A percentile compares a stretch with the other conserved stretches of the same genome.
Evolutionary conservation across 2,797 vertebrate species (phyloP).

Genomic region (Acipenser transmontanus): DNA sequence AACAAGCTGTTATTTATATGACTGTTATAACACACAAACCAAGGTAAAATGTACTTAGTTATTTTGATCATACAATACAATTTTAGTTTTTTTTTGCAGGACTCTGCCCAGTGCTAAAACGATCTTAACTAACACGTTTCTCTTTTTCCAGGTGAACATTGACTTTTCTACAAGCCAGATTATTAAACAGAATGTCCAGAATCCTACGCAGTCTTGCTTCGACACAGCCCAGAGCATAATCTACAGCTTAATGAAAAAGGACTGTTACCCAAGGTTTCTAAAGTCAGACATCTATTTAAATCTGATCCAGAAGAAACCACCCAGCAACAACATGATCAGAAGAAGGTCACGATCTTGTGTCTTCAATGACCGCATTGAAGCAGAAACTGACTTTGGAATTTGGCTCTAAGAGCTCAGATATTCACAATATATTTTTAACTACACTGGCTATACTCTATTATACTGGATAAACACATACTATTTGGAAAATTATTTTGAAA

Average conservation of each 20-base stretch:
- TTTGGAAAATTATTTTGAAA: too few relatives aligned
- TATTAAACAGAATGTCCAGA: constrained; percentile 57
- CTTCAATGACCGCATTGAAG: constrained; percentile 70
- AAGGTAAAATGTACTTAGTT: too few relatives aligned
- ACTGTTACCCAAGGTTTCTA: constrained; percentile 88
- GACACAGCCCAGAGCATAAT: constrained; percentile 77
- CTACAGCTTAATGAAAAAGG: constrained; percentile 88
- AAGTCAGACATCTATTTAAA: constrained; percentile 73
- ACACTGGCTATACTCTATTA: too few relatives aligned
- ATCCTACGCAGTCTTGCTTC: constrained; percentile 66
- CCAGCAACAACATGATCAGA: constrained; percentile 57
- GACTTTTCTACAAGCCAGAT: constrained; percentile 77
- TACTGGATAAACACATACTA: too few relatives aligned
- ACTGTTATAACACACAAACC: too few relatives aligned
- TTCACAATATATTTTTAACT: constrained; percentile 9
- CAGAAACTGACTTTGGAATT: constrained; percentile 45
- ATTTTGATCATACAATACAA: too few relatives aligned
- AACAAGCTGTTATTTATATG: too few relatives aligned
- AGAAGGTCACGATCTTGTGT: constrained; percentile 86
- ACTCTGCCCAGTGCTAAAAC: too few relatives aligned
- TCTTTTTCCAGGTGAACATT: constrained; percentile 76
- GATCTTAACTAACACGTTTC: background rate
- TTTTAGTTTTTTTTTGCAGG: too few relatives aligned
- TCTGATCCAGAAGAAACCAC: constrained; percentile 59
- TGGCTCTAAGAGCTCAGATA: constrained; percentile 50